A percentile compares a stretch with the other conserved stretches of the same genome.
phyloP scores from a whole-genome alignment of 2,888 invertebrate genomes.

The Lomographa bimaculata region DNA sequence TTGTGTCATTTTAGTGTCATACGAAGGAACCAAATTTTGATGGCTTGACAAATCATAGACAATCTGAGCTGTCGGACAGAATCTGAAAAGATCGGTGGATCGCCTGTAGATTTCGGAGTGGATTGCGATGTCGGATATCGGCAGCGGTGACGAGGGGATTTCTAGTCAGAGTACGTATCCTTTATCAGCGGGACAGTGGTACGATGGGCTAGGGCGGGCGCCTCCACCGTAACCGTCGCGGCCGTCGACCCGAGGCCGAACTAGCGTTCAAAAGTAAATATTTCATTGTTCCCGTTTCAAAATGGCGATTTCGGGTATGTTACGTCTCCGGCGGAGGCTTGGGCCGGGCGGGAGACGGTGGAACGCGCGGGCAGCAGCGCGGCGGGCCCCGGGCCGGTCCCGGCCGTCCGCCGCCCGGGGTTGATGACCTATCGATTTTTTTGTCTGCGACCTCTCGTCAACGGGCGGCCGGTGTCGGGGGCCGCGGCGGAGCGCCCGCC shows the following conservation, averaged over 20 bases:
- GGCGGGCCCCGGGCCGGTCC: slow-evolving; percentile 56
- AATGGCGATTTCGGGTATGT: slow-evolving; percentile 77
- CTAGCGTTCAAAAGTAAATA: slow-evolving; percentile 77
- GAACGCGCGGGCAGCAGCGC: slow-evolving; percentile 55
- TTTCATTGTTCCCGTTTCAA: slow-evolving; percentile 83
- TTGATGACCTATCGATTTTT: slow-evolving; percentile 83
- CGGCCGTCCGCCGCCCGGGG: slow-evolving; percentile 69
- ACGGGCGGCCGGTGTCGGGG: slow-evolving; percentile 66
- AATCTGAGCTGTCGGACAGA: slow-evolving; percentile 60
- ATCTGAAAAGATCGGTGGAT: slow-evolving; percentile 76
- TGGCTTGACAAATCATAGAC: slow-evolving; percentile 70
- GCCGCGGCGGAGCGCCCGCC: slow-evolving; percentile 49
- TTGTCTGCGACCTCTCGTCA: slow-evolving; percentile 78
- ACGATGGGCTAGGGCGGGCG: slow-evolving; percentile 39
- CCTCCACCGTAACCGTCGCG: slow-evolving; percentile 53
- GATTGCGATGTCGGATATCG: slow-evolving; percentile 90
- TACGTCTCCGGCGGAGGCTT: slow-evolving; percentile 41
- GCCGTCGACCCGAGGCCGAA: slow-evolving; percentile 53
- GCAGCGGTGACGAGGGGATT: slow-evolving; percentile 91
- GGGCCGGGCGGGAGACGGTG: slow-evolving; percentile 39
- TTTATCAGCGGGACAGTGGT: slow-evolving; percentile 56
- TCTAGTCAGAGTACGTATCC: slow-evolving; percentile 90
- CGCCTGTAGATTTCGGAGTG: slow-evolving; percentile 80
- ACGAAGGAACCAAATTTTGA: slow-evolving; percentile 66
- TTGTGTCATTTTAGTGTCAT: too few relatives aligned